Evolutionary conservation across 1,140 invertebrate genomes (phyloP), one percentile per base, ranked within the genome.

Genomic region (Drosophila hydei): DNA sequence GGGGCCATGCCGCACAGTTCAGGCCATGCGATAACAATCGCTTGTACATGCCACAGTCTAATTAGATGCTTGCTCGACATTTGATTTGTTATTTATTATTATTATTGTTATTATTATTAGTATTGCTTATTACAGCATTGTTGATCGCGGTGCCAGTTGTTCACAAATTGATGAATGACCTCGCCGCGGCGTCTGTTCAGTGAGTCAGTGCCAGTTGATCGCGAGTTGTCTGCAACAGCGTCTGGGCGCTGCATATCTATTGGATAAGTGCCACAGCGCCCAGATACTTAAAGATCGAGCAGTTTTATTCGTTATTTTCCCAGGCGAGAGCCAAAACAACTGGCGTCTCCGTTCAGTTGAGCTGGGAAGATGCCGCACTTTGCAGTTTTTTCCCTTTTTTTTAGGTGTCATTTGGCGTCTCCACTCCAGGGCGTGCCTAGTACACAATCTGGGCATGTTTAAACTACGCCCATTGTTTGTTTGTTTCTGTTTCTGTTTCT

Each of bases 151-250:
- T 40, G 33, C 33, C 21, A 30, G n/a, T 54, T 4, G 38, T 56
- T 18, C 65, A 74, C 77, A 87, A 85, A 85, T 87, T 85, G 63
- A 85, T 63, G 63, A 60, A 72, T 85, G 81, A 85, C 81, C 81
- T 45, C 67, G 74, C 18, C 54, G 38, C 16, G 18, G 27, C 48
- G 30, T 40, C 45, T 55, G 19, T 9, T 50, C 45, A 40, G 43
- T 70, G 59, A 27, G 38, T 59, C 45, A 52, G 58, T 38, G 7
- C 36, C 12, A 61, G 27, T 48, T 30, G 50, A 70, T 52, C 25
- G 27, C 33, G 14, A 8, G 33, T 16, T 36, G 40, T 50, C 60
- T 58, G 18, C 8, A 9, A 14, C 47, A 19, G 43, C 16, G 63
- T 67, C 63, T 67, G 59, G 45, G 33, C 42, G 47, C 38, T 56